Evolutionary conservation across 2,888 invertebrate genomes (phyloP), one percentile per base, ranked within the genome.

Genomic region (Pyrrhosoma nymphula): DNA sequence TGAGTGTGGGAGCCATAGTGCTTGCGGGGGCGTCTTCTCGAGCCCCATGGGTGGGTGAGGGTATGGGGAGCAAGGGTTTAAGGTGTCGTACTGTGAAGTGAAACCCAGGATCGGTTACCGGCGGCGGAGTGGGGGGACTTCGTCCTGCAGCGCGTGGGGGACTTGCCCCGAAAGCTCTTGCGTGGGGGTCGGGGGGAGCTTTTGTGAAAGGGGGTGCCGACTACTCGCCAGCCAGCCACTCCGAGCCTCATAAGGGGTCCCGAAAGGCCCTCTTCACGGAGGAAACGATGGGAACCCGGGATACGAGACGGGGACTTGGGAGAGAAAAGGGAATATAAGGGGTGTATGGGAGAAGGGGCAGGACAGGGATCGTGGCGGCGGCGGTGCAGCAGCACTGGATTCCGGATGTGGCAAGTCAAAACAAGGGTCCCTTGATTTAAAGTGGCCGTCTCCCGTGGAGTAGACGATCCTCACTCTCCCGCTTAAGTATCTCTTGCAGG

Each of bases 381-480:
- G 89, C 90, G 56, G 20, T 55, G 30, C 56, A 60, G 60, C 60
- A 60, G 60, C 20, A 30, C 90, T 56, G 56, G 30, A 82, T 60
- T 91, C 90, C 90, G 90, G 90, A 91, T 60, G 90, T 60, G 60
- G 60, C 56, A 91, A 91, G 90, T 91, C 90, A 91, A 91, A 91
- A 91, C 90, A 91, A 91, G 90, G 60, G 60, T 14, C 1, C 23
- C 60, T 91, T 91, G 90, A 91, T 91, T 91, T 91, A 91, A 91
- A 91, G 82, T 82, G 90, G 60, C 90, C 90, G 90, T 60, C 90
- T 60, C 90, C 60, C 35, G 35, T 18, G 23, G 60, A 91, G 90
- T n/a, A 60, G 60, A 91, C 60, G 90, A 16, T 60, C 56, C 90
- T 60, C 90, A 56, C 56, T 56, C 90, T 56, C 90, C 20, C 56